Conservation (phyloP, 2,797 vertebrate genomes). For the Gymnothorax javanicus region DNA sequence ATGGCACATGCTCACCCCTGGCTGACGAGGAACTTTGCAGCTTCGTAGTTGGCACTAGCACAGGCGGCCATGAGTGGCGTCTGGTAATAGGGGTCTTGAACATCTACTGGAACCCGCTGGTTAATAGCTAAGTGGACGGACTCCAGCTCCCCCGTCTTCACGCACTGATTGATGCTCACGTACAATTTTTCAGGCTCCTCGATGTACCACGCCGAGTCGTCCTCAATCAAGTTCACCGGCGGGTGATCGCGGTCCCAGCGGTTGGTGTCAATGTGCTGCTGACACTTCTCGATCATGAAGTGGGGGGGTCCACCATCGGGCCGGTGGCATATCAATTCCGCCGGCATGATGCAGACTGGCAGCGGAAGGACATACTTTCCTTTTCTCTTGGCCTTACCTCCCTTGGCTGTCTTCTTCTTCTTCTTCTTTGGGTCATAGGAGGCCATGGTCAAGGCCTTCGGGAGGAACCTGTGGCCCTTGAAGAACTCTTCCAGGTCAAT, state of each 20-base stretch:
- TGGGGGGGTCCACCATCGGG: constrained; percentile 76
- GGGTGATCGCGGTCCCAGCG: constrained; percentile 72
- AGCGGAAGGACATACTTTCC: constrained; percentile 68
- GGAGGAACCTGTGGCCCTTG: constrained; percentile 81
- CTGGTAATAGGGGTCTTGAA: constrained; percentile 85
- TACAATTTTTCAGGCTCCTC: constrained; percentile 75
- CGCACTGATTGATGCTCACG: constrained; percentile 79
- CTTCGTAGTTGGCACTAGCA: constrained; percentile 75
- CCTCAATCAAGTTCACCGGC: constrained; percentile 79
- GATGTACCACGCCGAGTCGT: constrained; percentile 87
- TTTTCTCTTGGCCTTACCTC: constrained; percentile 66
- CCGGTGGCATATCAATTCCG: constrained; percentile 50
- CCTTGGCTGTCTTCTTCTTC: constrained; percentile 69
- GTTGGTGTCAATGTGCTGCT: constrained; percentile 61
- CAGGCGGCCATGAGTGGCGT: constrained; percentile 90
- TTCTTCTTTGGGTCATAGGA: constrained; percentile 78
- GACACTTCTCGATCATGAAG: constrained; percentile 83
- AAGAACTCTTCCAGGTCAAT: constrained; percentile 82
- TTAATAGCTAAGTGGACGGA: constrained; percentile 84
- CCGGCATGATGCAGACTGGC: constrained; percentile 79
- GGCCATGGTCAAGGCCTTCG: constrained; percentile 76
- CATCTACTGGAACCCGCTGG: constrained; percentile 81
- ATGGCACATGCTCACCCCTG: constrained; percentile 72
- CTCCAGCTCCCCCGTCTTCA: constrained; percentile 79
- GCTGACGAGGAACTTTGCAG: constrained; percentile 81